Evolutionary conservation across 1,140 invertebrate species (phyloP), one percentile per base, ranked within the genome.

Genomic region (Leguminivora glycinivorella): DNA sequence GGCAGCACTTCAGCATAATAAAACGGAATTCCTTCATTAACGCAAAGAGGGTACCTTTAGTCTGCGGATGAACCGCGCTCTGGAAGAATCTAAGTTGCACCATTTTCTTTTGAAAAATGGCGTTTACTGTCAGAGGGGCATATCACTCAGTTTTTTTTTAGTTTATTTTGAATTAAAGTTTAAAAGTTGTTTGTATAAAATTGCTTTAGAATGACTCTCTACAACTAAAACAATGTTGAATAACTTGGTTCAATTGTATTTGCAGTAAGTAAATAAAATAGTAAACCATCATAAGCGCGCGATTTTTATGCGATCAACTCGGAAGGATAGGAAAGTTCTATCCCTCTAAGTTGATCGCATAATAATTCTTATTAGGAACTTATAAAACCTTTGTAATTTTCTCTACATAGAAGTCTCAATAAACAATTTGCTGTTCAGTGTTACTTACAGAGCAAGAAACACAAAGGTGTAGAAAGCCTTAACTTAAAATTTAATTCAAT

Each of bases 21-120:
- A 82, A 82, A 82, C 76, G 80, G 78, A 81, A 81, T 80, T 80
- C 80, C 80, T 80, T 82, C 80, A 82, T 83, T 82, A 83, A 79
- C 72, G 75, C 71, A 70, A 69, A 66, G 74, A 74, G 72, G 56
- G 25, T 73, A 75, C 79, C 72, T 74, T 76, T 71, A 70, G 58
- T 47, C 43, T 52, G 68, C 40, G 58, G 66, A 29, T 69, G 40
- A 69, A 67, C 66, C 66, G 66, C 66, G 66, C 72, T 75, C 70
- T 69, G 71, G 47, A 73, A 60, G 74, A 72, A 72, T 75, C 73
- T 70, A 81, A 75, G 72, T 78, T 76, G 75, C 78, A 77, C 74
- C 75, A 77, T 72, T n/a, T n/a, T 81, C 73, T 69, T 31, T 69
- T 25, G 73, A 74, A 77, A 70, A 71, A 72, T 67, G 71, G 52